Evolutionary conservation across 2,797 vertebrate species (phyloP), one percentile per base, ranked within the genome.

Genomic region (Falco columbarius): DNA sequence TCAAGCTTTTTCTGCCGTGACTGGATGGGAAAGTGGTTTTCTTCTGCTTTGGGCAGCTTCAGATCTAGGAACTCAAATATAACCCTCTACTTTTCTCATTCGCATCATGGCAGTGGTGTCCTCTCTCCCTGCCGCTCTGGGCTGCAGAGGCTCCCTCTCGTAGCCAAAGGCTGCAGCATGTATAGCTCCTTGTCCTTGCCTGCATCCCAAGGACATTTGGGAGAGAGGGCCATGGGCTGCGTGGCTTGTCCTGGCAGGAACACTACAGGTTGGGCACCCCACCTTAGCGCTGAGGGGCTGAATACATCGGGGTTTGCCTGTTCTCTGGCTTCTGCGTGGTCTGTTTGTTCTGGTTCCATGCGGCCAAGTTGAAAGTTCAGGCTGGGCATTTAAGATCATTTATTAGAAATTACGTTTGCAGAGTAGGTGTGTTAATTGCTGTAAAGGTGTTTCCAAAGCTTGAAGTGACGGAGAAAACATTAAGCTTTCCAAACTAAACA

Each of bases 91-190:
- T 81, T 80, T 55, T 51, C 47, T 74, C 1, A 1, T 85, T 81
- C 0, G 0, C 0, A 0, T 90, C 58, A 12, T 5, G 62, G 36
- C 54, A 40, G 23, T 15, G n/a, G 21, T 58, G 30, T 59, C n/a
- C 47, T 58, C 42, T 52, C 10, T 51, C 42, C 27, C 38, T 71
- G 44, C 6, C 0, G 0, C 6, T 2, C 20, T 0, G 1, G 29
- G 72, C 72, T 81, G 70, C 32, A 24, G 32, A 55, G 30, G 54
- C 36, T 93, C 15, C 61, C 15, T 42, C 72, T 68, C 2, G 0
- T 7, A 73, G 76, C 54, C 2, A 4, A 8, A 1, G 4, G 30
- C 89, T 90, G 56, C 72, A 86, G 85, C 88, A 65, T 63, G 62
- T 8, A 2, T 40, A 66, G 66, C 44, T 93, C 42, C 58, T 42